phyloP scores from a whole-genome alignment of 2,113 vertebrate species.

The Puma concolor region DNA sequence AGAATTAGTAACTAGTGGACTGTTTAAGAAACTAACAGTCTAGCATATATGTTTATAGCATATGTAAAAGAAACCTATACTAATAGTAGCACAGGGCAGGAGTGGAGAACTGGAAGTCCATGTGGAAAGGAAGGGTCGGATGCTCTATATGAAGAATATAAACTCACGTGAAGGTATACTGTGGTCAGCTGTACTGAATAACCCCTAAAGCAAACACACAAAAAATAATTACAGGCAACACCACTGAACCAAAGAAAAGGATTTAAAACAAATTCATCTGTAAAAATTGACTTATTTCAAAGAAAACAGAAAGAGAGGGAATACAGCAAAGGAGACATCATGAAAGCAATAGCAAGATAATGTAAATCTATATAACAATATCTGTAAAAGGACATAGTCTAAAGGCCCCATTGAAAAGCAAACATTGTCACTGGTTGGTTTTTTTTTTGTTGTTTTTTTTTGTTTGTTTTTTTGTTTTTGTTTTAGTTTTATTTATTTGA shows the following conservation, averaged over 20 bases:
- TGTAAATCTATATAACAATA: neutral
- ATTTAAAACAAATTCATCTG: neutral
- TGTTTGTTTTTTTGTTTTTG: too few species aligned
- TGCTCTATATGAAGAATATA: neutral
- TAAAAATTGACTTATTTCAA: neutral
- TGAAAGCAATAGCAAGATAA: neutral
- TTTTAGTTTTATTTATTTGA: too few species aligned
- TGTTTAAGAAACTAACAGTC: neutral
- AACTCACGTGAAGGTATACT: neutral
- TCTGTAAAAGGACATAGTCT: neutral
- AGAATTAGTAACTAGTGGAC: neutral
- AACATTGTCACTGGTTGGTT: neutral
- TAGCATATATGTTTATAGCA: neutral
- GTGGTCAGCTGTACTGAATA: neutral
- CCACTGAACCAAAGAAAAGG: neutral
- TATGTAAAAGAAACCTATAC: neutral
- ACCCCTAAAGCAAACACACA: neutral
- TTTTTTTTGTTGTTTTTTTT: too few species aligned
- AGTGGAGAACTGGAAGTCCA: neutral
- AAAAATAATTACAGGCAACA: neutral
- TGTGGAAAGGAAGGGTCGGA: too few species aligned
- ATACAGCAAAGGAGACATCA: neutral
- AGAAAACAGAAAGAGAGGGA: neutral
- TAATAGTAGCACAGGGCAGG: neutral
- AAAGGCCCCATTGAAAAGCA: too few species aligned